phyloP scores from a whole-genome alignment of 2,113 vertebrate species.

The Esox niger region DNA sequence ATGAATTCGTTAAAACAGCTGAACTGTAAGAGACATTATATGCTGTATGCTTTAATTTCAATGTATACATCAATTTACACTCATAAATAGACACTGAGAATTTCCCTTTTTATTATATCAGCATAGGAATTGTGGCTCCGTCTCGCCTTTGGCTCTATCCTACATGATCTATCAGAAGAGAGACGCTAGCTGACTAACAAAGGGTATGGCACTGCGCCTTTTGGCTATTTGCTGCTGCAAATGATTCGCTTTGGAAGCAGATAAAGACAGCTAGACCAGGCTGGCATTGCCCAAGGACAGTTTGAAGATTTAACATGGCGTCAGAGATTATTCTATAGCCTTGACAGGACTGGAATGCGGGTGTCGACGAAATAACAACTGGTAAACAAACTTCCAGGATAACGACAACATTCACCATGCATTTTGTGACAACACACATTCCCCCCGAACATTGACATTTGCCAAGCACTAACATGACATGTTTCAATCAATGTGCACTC shows the following conservation, averaged over 20 bases:
- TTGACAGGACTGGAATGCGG: background rate
- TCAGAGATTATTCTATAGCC: slow-evolving; percentile 32
- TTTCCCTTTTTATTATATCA: slow-evolving; percentile 49
- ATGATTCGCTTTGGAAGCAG: slow-evolving; percentile 65
- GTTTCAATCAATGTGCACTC: no score
- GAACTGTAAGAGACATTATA: slow-evolving; percentile 21
- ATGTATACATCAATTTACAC: slow-evolving; percentile 60
- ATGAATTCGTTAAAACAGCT: slow-evolving; percentile 40
- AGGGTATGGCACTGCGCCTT: slow-evolving; percentile 46
- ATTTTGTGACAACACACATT: no score
- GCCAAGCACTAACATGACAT: no score
- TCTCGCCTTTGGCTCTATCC: slow-evolving; percentile 52
- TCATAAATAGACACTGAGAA: slow-evolving; percentile 54
- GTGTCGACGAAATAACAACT: background rate
- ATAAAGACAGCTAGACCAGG: slow-evolving; percentile 46
- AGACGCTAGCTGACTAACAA: slow-evolving; percentile 50
- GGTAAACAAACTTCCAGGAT: no score
- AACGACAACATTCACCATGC: slow-evolving; percentile 1
- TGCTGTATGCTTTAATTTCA: slow-evolving; percentile 38
- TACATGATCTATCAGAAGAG: slow-evolving; percentile 47
- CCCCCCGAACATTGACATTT: no score
- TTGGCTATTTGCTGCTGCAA: slow-evolving; percentile 62
- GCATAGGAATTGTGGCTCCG: slow-evolving; percentile 51
- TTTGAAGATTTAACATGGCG: slow-evolving; percentile 29
- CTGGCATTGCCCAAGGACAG: slow-evolving; percentile 46